Conservation (phyloP, 2,113 vertebrate genomes). For the Thunnus thynnus region DNA sequence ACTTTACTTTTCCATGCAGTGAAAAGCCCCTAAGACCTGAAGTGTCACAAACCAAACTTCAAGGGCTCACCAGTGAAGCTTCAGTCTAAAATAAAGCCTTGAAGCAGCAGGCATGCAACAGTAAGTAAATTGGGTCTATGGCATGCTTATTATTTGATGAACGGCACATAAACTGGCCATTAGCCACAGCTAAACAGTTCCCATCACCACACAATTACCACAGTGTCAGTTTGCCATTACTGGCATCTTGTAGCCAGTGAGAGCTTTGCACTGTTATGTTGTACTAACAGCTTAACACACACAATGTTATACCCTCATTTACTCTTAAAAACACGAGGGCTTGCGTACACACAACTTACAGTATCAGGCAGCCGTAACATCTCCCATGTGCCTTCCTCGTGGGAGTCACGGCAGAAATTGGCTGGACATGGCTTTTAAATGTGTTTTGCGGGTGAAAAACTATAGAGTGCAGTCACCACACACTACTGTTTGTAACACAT, state of each 20-base stretch:
- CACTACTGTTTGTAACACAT: neutral
- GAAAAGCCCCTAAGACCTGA: no score
- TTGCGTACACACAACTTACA: neutral
- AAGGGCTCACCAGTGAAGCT: neutral
- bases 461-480: neutral
- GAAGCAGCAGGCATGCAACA: conserved; percentile 1
- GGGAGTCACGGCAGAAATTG: conserved; percentile 23
- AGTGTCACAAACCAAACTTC: neutral
- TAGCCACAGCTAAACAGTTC: conserved; percentile 46
- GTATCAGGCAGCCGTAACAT: conserved; percentile 7
- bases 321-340: neutral
- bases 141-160: conserved; percentile 57
- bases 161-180: conserved; percentile 59
- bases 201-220: conserved; percentile 50
- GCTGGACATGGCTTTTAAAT: conserved; percentile 17
- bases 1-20: neutral
- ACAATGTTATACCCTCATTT: neutral
- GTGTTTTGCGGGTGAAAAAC: conserved; percentile 20
- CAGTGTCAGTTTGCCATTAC: conserved; percentile 59
- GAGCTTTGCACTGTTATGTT: conserved; percentile 7
- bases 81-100: neutral
- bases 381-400: conserved; percentile 32
- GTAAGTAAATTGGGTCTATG: conserved; percentile 39
- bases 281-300: neutral
- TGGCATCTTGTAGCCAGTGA: conserved; percentile 13